phyloP scores from a whole-genome alignment of 2,888 invertebrate species.

The Anticlea derivata region DNA sequence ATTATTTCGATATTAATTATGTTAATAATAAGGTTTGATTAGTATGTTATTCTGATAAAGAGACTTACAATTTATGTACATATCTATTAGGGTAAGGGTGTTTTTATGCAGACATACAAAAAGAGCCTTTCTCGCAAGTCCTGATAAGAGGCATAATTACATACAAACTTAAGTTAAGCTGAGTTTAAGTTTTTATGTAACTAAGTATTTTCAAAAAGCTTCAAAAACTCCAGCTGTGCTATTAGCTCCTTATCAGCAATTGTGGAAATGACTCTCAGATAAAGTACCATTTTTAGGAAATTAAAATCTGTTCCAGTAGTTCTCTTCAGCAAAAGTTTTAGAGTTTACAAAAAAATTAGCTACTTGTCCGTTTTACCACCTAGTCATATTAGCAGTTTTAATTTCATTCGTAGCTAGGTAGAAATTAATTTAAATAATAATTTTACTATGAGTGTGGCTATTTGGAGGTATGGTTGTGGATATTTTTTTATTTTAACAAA shows the following conservation, averaged over 20 bases:
- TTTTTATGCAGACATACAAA: constrained; percentile 45
- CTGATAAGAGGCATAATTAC: not conserved
- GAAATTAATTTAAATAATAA: constrained; percentile 57
- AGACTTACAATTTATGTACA: constrained; percentile 81
- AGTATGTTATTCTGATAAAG: constrained; percentile 72
- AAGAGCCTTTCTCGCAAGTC: not conserved
- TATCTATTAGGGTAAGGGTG: constrained; percentile 78
- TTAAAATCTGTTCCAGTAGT: constrained; percentile 8
- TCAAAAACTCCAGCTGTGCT: not conserved
- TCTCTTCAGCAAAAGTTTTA: constrained; percentile 2
- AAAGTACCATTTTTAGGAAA: constrained; percentile 10
- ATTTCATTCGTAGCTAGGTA: constrained; percentile 62
- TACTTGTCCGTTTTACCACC: constrained; percentile 64
- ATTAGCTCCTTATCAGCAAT: not conserved
- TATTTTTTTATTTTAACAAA: constrained; percentile 31
- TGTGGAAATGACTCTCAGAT: constrained; percentile 3
- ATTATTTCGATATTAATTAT: constrained; percentile 73
- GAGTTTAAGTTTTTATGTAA: not conserved
- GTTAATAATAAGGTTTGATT: constrained; percentile 76
- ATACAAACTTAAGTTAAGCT: not conserved
- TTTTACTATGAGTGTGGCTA: constrained; percentile 61
- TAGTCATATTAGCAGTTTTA: constrained; percentile 79
- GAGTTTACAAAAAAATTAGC: constrained; percentile 2
- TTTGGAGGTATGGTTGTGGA: constrained; percentile 71
- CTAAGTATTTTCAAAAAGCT: not conserved